Conservation (phyloP, 2,113 vertebrate species). For the Pluvianellus socialis region DNA sequence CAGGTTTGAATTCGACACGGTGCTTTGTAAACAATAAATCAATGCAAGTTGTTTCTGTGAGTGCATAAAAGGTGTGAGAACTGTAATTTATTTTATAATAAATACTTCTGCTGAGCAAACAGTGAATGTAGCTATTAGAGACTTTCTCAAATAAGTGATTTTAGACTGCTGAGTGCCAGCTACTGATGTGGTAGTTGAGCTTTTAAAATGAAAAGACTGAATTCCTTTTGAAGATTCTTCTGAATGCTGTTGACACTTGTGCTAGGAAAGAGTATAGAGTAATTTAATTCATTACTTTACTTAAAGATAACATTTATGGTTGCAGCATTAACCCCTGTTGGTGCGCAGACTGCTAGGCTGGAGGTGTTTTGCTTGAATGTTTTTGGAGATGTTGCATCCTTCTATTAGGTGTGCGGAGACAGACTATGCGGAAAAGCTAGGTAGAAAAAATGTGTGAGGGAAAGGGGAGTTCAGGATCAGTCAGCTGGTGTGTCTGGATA, state of each 20-base stretch:
- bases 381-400: background rate
- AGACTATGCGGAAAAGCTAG: background rate
- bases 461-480: background rate
- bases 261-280: background rate
- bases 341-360: background rate
- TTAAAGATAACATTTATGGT: slow-evolving; percentile 2
- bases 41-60: slow-evolving; percentile 29
- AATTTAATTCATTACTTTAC: slow-evolving; percentile 52
- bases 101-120: slow-evolving; percentile 68
- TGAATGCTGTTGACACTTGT: slow-evolving; percentile 23
- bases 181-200: slow-evolving; percentile 24
- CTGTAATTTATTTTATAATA: slow-evolving; percentile 66
- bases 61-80: slow-evolving; percentile 62
- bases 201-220: slow-evolving; percentile 44
- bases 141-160: slow-evolving; percentile 67
- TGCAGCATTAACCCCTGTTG: background rate
- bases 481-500: background rate
- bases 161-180: slow-evolving; percentile 44
- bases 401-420: background rate
- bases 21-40: slow-evolving; percentile 49
- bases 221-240: slow-evolving; percentile 51
- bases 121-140: slow-evolving; percentile 45
- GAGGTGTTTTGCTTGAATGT: background rate
- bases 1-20: background rate
- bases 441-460: background rate